These are phyloP conservation scores for Amia ocellicauda DNA, from an alignment of 2,113 vertebrate genomes.

Conservation along the genomic window DNA sequence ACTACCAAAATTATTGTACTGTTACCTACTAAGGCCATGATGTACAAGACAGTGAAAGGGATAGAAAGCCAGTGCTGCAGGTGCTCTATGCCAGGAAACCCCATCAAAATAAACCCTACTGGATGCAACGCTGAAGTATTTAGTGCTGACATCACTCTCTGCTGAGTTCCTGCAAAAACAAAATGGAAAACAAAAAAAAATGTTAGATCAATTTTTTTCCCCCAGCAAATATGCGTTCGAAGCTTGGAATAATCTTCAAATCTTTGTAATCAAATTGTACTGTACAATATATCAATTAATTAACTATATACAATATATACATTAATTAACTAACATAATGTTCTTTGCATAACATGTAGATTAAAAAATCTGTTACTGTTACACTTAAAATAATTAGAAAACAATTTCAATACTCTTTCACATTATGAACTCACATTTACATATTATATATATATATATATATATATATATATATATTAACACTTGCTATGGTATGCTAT, in stretches of 20 bases:
- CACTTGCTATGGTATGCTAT: no score
- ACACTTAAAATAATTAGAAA: no score
- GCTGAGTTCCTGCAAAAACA: not conserved
- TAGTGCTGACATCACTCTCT: not conserved
- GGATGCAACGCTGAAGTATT: not conserved
- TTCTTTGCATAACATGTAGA: no score
- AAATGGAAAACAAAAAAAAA: not conserved
- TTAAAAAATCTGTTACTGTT: no score
- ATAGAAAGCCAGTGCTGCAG: slow-evolving; percentile 1
- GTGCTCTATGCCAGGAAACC: not conserved
- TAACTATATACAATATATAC: not conserved
- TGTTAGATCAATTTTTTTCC: no score
- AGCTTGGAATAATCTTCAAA: not conserved
- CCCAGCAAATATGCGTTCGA: not conserved
- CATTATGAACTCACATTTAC: no score
- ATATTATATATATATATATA: not conserved
- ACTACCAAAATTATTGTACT: not conserved
- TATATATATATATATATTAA: not conserved
- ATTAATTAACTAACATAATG: no score
- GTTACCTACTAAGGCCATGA: not conserved
- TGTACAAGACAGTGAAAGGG: not conserved
- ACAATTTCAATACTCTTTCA: no score
- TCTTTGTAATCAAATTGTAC: not conserved
- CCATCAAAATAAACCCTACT: not conserved
- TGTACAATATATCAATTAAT: slow-evolving; percentile 3